A percentile compares a stretch with the other conserved stretches of the same genome.
These are phyloP conservation scores for Pleuronectes platessa DNA, from an alignment of 2,113 vertebrate species.

Conservation along the genomic window DNA sequence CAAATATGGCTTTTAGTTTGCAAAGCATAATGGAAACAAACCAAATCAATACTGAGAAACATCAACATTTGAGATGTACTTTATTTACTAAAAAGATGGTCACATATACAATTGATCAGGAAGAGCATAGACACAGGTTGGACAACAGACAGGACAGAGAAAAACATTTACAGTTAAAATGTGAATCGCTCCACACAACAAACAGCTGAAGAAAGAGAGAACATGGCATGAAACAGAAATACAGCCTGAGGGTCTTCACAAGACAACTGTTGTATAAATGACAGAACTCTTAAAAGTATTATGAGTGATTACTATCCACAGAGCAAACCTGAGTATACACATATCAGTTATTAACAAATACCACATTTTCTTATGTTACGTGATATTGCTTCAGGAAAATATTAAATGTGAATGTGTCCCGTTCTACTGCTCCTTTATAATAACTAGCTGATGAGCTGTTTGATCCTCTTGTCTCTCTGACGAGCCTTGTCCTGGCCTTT, in stretches of 20 bases:
- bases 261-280: background rate
- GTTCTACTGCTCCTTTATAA: fast-evolving
- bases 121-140: background rate
- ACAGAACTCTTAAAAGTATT: background rate
- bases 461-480: slow-evolving; percentile 67
- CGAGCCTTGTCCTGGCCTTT: slow-evolving; percentile 77
- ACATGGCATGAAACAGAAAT: background rate
- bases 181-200: too few relatives aligned
- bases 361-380: background rate
- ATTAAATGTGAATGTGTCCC: background rate
- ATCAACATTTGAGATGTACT: slow-evolving; percentile 7
- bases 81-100: slow-evolving; percentile 64
- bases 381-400: background rate
- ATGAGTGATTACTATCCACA: background rate
- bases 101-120: background rate
- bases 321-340: background rate
- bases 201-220: background rate
- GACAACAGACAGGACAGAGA: background rate
- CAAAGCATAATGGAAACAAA: background rate
- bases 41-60: background rate
- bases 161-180: slow-evolving; percentile 14
- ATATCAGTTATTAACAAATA: background rate
- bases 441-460: slow-evolving; percentile 29
- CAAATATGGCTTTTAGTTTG: background rate
- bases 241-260: background rate